A percentile compares a stretch with the other conserved stretches of the same genome.
Evolutionary conservation across 2,888 invertebrate genomes (phyloP).

Genomic region (Metallyticus violacea): DNA sequence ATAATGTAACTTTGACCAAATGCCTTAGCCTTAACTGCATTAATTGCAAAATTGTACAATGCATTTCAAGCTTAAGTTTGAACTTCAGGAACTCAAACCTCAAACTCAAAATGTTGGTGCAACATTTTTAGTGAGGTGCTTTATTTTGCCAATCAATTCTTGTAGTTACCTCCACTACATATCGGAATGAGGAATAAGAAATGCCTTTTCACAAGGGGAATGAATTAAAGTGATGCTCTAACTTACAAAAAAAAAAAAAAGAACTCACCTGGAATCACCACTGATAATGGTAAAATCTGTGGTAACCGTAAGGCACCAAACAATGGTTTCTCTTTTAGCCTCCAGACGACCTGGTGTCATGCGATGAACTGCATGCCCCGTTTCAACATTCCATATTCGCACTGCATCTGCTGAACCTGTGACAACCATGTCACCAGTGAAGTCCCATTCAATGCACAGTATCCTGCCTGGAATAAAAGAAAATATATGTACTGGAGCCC

Average conservation of each 20-base stretch:
- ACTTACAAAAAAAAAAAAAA: neutral
- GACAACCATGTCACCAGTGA: slow-evolving; percentile 69
- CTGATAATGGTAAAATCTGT: slow-evolving; percentile 80
- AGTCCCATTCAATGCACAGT: slow-evolving; percentile 82
- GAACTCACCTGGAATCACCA: slow-evolving; percentile 66
- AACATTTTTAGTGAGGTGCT: too few species aligned
- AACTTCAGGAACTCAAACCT: too few species aligned
- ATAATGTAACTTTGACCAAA: too few species aligned
- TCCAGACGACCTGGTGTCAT: slow-evolving; percentile 69
- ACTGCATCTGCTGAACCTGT: slow-evolving; percentile 77
- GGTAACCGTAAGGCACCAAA: slow-evolving; percentile 83
- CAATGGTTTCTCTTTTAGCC: slow-evolving; percentile 66
- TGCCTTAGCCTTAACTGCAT: too few species aligned
- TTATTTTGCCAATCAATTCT: too few species aligned
- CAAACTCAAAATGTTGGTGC: too few species aligned
- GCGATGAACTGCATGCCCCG: slow-evolving; percentile 80
- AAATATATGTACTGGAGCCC: too few species aligned
- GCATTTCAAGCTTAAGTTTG: too few species aligned
- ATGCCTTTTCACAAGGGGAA: too few species aligned
- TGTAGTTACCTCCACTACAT: too few species aligned
- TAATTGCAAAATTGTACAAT: too few species aligned
- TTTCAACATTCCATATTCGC: slow-evolving; percentile 81
- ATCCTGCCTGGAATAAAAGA: slow-evolving; percentile 57
- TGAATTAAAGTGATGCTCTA: neutral
- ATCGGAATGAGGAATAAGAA: too few species aligned